Percentiles rank a stretch among this genome's conserved stretches.
Evolutionary conservation across 2,113 vertebrate species (phyloP).

Genomic region (Apteryx owenii): DNA sequence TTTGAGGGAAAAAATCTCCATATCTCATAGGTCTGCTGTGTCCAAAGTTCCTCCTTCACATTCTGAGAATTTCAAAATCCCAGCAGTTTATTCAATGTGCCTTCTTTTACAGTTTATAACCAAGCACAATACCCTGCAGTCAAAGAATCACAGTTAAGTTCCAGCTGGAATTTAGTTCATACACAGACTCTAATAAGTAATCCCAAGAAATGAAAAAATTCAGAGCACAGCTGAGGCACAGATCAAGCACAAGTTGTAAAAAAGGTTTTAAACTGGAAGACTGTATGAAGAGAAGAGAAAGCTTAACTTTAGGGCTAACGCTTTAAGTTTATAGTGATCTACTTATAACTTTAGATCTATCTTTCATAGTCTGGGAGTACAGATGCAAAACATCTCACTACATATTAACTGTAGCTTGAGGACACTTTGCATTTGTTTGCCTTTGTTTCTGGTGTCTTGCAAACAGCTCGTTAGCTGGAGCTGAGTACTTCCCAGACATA

Average conservation of each 20-base stretch:
- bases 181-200: neutral
- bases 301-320: neutral
- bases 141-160: neutral
- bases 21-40: neutral
- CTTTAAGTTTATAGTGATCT: neutral
- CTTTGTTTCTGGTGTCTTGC: neutral
- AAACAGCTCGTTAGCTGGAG: neutral
- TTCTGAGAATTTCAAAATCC: neutral
- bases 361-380: neutral
- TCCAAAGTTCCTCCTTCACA: neutral
- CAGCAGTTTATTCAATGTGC: fast-evolving
- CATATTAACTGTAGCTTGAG: neutral
- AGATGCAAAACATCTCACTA: neutral
- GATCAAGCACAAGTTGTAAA: neutral
- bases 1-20: neutral
- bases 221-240: neutral
- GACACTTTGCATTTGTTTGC: neutral
- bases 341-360: neutral
- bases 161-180: neutral
- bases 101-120: neutral
- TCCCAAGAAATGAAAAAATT: neutral
- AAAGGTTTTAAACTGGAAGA: neutral
- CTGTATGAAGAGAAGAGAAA: neutral
- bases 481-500: neutral
- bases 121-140: neutral